These are phyloP conservation scores for Cryptoprocta ferox DNA, from an alignment of 2,797 vertebrate species.

Conservation along the genomic window DNA sequence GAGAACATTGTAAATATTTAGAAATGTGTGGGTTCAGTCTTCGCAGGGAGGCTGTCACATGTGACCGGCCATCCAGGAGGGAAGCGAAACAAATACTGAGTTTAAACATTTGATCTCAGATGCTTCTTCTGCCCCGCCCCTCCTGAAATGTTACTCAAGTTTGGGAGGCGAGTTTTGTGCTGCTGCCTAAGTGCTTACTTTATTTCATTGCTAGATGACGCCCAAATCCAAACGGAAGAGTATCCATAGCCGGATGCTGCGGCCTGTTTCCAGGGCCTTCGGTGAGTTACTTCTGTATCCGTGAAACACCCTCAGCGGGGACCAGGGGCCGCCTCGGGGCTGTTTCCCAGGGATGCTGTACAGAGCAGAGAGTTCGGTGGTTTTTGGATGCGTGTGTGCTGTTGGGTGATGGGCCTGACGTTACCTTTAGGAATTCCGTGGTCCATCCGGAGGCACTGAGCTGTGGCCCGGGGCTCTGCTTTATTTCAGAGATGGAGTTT, in stretches of 20 bases:
- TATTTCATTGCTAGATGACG: conserved; percentile 92
- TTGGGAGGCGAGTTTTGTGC: background rate
- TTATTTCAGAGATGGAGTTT: conserved; percentile 96
- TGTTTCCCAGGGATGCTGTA: background rate
- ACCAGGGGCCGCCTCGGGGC: background rate
- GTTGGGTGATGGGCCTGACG: background rate
- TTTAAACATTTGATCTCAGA: background rate
- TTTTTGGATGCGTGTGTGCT: background rate
- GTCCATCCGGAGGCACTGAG: background rate
- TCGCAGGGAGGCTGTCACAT: background rate
- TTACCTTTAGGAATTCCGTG: background rate
- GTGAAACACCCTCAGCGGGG: background rate
- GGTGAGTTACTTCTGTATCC: conserved; percentile 80
- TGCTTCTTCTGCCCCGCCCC: background rate
- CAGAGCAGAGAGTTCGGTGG: background rate
- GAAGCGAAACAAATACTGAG: background rate
- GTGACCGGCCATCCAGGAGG: background rate
- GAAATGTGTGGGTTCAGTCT: background rate
- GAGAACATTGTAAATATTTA: background rate
- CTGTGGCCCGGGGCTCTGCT: conserved; percentile 50
- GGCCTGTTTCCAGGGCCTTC: conserved; percentile 98
- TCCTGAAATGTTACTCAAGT: background rate
- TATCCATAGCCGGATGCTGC: conserved; percentile 98
- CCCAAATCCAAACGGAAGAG: conserved; percentile 99
- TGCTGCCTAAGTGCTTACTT: background rate